Conservation (phyloP, 64 coral and sea anemone genomes). For the Stichodactyla helianthus region DNA sequence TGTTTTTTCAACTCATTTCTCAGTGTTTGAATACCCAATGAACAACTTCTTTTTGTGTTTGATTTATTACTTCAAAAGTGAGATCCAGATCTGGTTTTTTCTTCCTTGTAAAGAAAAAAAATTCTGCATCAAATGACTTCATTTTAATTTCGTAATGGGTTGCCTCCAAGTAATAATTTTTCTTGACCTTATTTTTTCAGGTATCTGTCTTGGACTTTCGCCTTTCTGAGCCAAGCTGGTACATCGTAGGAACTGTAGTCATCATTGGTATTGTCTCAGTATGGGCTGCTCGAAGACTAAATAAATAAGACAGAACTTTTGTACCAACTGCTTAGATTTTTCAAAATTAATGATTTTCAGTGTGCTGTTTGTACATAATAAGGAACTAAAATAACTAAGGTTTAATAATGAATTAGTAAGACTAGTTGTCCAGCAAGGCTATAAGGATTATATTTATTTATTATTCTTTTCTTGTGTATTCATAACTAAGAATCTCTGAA, state of each 20-base stretch:
- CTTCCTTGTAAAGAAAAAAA: background rate
- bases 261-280: constrained; percentile 50
- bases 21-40: too few relatives aligned
- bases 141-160: too few relatives aligned
- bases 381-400: background rate
- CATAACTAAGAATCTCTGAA: too few relatives aligned
- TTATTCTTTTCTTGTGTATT: too few relatives aligned
- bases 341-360: background rate
- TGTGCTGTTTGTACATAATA: background rate
- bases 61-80: too few relatives aligned
- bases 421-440: background rate
- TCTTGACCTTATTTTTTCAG: constrained; percentile 12
- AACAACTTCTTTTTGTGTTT: too few relatives aligned
- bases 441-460: background rate
- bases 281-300: constrained; percentile 52
- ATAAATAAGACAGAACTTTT: constrained; percentile 33
- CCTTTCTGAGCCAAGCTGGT: constrained; percentile 94
- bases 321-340: constrained; percentile 1
- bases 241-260: constrained; percentile 72
- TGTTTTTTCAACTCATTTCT: too few relatives aligned
- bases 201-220: constrained; percentile 73
- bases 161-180: too few relatives aligned
- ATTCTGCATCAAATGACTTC: background rate
- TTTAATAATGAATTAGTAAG: background rate
- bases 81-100: too few relatives aligned